Percentiles rank a stretch among this genome's conserved stretches.
These are phyloP conservation scores for Tryphoninae sp. DNA, from an alignment of 2,888 invertebrate species.

Conservation along the genomic window DNA sequence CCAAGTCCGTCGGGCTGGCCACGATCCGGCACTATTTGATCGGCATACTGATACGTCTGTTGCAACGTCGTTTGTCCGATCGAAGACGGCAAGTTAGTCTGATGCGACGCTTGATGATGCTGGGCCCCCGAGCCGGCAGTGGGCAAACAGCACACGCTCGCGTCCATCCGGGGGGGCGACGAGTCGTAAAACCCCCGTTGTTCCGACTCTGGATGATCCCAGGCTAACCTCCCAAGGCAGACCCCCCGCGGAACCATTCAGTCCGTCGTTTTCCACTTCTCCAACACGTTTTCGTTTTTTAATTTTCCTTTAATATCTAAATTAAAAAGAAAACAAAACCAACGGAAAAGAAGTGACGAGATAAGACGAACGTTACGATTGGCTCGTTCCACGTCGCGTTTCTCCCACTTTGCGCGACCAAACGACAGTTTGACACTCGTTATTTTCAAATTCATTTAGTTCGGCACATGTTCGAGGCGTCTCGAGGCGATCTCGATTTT, in stretches of 20 bases:
- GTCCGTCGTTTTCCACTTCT: conserved; percentile 63
- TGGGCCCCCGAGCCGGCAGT: conserved; percentile 79
- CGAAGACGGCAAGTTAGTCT: conserved; percentile 70
- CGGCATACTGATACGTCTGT: conserved; percentile 78
- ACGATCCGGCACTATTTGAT: conserved; percentile 80
- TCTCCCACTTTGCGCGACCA: not conserved
- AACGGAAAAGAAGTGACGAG: too few relatives aligned
- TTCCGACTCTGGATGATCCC: conserved; percentile 76
- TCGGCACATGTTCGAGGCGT: conserved; percentile 32
- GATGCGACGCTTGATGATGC: conserved; percentile 71
- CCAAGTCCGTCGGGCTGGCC: conserved; percentile 76
- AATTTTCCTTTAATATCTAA: not conserved
- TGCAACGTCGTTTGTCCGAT: conserved; percentile 74
- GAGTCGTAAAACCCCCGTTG: conserved; percentile 79
- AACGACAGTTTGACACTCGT: not conserved
- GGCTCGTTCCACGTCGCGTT: not conserved
- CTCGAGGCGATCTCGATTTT: too few relatives aligned
- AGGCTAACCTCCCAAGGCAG: conserved; percentile 75
- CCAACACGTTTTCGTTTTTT: conserved; percentile 38
- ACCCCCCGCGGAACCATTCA: conserved; percentile 80
- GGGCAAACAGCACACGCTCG: conserved; percentile 80
- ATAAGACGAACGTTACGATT: too few relatives aligned
- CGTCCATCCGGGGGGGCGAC: conserved; percentile 80
- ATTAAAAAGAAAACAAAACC: not conserved
- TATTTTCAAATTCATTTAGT: conserved; percentile 38